Base-by-base conservation (phyloP, 2,797 vertebrate genomes). In the Urocyon cinereoargenteus region DNA sequence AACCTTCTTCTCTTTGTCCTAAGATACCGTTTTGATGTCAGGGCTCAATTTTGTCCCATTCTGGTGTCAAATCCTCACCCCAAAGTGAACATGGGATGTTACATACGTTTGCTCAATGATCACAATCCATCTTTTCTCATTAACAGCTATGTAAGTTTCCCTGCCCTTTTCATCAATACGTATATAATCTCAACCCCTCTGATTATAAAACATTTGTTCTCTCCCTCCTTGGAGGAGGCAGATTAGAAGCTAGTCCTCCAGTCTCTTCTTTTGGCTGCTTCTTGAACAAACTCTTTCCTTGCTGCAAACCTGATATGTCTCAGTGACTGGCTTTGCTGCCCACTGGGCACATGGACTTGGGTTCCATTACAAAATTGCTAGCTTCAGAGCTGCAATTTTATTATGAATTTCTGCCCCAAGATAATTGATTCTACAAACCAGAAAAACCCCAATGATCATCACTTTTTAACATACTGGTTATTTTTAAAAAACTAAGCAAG, bases 301-400 rank as follows among this genome's bases (percentile, higher is more conserved):
- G 73, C 45, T 75, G 45, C 26, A 51, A 77, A 77, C 26, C 45
- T 51, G 8, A 34, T 51, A 34, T 51, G 4, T 77, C 73, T 77
- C 73, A 11, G 73, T 49, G 45, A 77, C 9, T 51, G 73, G 73
- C 26, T 77, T 77, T 77, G 45, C 15, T 51, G 26, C 15, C 73
- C 73, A 77, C 28, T 8, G 26, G 28, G 73, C 45, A 77, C 26
- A 31, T 18, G 15, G 45, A 31, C 45, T 77, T 77, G 73, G 73
- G 26, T 51, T 77, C 73, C 45, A 28, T 51, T 77, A 51, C 73
- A 77, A 77, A 77, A 31, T 19, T 31, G 73, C 36, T 79, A 75
- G n/a, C 22, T 92, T 83, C 85, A 55, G 21, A 95, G 51, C 1
- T 93, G 34, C 10, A 95, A 87, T 86, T 97, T 95, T 96, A 94